Evolutionary conservation across 2,888 invertebrate genomes (phyloP).

Genomic region (Diplolepis rosae): DNA sequence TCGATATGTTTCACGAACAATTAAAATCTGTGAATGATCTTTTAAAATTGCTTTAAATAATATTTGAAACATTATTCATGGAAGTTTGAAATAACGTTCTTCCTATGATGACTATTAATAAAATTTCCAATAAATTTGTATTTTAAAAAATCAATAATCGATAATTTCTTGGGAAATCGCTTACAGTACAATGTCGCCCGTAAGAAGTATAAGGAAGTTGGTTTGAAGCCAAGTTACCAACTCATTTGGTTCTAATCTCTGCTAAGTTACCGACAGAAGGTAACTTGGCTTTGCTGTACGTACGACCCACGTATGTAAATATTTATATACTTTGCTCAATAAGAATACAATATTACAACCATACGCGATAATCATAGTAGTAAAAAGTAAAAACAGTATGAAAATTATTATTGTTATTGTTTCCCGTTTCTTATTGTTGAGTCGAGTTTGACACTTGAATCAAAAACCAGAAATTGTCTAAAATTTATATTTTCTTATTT

Average conservation of each 20-base stretch:
- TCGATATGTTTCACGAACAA: not conserved
- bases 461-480: not conserved
- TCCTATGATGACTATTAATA: too few species aligned
- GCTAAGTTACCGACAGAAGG: too few species aligned
- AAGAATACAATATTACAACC: constrained; percentile 63
- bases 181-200: not conserved
- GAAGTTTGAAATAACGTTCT: too few species aligned
- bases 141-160: not conserved
- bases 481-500: too few species aligned
- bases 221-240: too few species aligned
- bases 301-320: constrained; percentile 42
- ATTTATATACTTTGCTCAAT: constrained; percentile 53
- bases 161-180: constrained; percentile 6
- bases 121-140: too few species aligned
- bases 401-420: constrained; percentile 69
- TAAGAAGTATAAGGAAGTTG: too few species aligned
- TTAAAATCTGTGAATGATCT: too few species aligned
- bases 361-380: constrained; percentile 64
- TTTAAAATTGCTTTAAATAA: too few species aligned
- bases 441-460: constrained; percentile 41
- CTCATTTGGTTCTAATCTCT: too few species aligned
- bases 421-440: constrained; percentile 68
- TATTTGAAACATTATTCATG: too few species aligned
- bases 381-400: constrained; percentile 71
- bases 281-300: too few species aligned